These are phyloP conservation scores for Bos javanicus DNA, from an alignment of 2,113 vertebrate genomes.

Conservation along the genomic window DNA sequence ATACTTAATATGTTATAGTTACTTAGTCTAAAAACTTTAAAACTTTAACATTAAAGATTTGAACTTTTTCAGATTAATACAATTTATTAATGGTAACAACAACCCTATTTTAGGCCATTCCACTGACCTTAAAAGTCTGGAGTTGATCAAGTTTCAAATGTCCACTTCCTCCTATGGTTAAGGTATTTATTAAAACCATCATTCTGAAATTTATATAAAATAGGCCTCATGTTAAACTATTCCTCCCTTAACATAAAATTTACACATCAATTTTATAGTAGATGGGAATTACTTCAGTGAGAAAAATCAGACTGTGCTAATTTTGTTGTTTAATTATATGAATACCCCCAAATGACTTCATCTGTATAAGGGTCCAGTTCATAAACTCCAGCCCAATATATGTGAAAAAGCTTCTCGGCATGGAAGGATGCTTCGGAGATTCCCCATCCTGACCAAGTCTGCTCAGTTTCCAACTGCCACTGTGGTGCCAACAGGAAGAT, in stretches of 20 bases:
- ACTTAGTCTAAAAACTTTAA: neutral
- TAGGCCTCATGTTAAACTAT: neutral
- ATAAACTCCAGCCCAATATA: neutral
- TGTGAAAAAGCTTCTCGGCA: neutral
- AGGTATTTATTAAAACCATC: neutral
- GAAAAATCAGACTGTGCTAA: neutral
- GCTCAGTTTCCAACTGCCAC: neutral
- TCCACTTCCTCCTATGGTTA: neutral
- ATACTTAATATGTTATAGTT: neutral
- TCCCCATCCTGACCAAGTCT: neutral
- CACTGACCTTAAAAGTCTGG: neutral
- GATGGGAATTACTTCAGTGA: neutral
- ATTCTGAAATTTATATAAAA: neutral
- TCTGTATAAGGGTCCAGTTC: neutral
- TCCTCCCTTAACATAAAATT: constrained; percentile 10
- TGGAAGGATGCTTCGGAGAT: neutral
- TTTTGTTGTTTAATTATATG: neutral
- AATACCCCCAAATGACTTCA: neutral
- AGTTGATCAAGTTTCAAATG: neutral
- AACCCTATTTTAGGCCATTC: neutral
- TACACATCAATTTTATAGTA: neutral
- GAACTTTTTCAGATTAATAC: neutral
- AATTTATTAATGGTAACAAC: neutral
- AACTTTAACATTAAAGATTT: neutral
- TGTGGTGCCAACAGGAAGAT: neutral